These are phyloP conservation scores for Thera obeliscata DNA, from an alignment of 2,888 invertebrate species.

Conservation along the genomic window DNA sequence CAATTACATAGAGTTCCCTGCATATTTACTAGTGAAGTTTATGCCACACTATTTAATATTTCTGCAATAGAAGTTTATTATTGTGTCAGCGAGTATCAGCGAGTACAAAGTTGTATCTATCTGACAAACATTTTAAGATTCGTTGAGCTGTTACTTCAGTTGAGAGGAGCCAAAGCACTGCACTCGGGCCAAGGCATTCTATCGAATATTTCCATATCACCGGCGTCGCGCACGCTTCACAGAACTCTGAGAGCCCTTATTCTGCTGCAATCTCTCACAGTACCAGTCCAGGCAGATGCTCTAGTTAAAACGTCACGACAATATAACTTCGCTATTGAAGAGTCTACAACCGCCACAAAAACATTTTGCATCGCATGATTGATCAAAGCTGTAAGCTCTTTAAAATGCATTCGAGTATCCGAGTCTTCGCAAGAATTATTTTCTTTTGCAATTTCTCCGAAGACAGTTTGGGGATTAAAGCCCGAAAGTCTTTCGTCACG, in stretches of 20 bases:
- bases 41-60: slow-evolving; percentile 12
- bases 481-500: slow-evolving; percentile 33
- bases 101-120: not conserved
- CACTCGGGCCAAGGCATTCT: slow-evolving; percentile 45
- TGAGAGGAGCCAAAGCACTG: slow-evolving; percentile 23
- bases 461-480: slow-evolving; percentile 31
- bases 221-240: slow-evolving; percentile 34
- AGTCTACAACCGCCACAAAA: slow-evolving; percentile 74
- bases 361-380: slow-evolving; percentile 78
- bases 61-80: not conserved
- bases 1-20: slow-evolving; percentile 30
- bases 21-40: slow-evolving; percentile 24
- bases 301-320: slow-evolving; percentile 58
- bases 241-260: slow-evolving; percentile 54
- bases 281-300: slow-evolving; percentile 61
- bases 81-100: not conserved
- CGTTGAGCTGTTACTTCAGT: slow-evolving; percentile 17
- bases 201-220: slow-evolving; percentile 54
- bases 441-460: slow-evolving; percentile 25
- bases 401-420: slow-evolving; percentile 60
- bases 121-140: slow-evolving; percentile 11
- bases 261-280: slow-evolving; percentile 69
- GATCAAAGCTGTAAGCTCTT: slow-evolving; percentile 75
- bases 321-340: slow-evolving; percentile 70
- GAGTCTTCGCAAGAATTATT: slow-evolving; percentile 31